Evolutionary conservation across 2,888 invertebrate genomes (phyloP), one percentile per base, ranked within the genome.

Genomic region (Syrista parreyssii): DNA sequence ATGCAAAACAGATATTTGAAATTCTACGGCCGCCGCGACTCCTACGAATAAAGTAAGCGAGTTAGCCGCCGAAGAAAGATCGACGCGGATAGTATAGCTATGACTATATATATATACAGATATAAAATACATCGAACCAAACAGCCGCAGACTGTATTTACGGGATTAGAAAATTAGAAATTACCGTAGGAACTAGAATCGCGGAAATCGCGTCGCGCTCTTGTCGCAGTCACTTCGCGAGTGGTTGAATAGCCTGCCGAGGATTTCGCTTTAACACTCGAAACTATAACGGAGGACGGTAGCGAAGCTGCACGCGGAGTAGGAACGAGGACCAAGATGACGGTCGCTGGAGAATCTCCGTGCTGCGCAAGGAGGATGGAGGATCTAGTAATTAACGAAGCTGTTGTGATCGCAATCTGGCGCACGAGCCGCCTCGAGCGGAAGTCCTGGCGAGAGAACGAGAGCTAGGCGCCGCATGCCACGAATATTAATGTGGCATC

Each of bases 341-440:
- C 55, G 55, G 9, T 55, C 55, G 55, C 55, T 55, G 23, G 55
- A 55, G 78, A 72, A 68, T 74, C 76, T 55, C 68, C 68, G 68
- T 30, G 75, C 55, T 68, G 69, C 72, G 33, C 73, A 78, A 79
- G 81, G 78, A 32, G 72, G 32, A 82, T 81, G 83, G 81, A 84
- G 84, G 83, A 84, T 86, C 88, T 84, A 86, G 88, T 88, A 88
- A 89, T 89, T 89, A 89, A 89, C 89, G 88, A 86, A 87, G 86
- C 87, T 87, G 85, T 88, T 88, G 89, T 83, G 87, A 89, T 88
- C 82, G 84, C 86, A 86, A 89, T 89, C 88, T 88, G 84, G 87
- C 83, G 84, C 86, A 86, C 86, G 86, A 84, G 84, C 82, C 82
- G 87, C 89, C 84, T 76, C 83, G 75, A 85, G 88, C 86, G 78